Evolutionary conservation across 92 coral and sea anemone genomes (phyloP).

Genomic region (Micromussa lordhowensis): DNA sequence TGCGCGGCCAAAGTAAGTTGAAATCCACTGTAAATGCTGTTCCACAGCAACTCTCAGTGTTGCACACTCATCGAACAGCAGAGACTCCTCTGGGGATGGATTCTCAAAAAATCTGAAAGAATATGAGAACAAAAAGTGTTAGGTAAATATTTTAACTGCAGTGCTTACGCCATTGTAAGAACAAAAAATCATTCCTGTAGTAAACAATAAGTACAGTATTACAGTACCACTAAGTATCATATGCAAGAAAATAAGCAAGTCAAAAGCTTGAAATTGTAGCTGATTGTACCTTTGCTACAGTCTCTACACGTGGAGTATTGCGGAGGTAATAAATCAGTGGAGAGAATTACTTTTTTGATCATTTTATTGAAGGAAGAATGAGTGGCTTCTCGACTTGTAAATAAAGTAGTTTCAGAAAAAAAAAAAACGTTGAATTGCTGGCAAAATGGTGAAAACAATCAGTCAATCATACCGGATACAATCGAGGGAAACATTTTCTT

Average conservation of each 20-base stretch:
- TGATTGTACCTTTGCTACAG: not conserved
- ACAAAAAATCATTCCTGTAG: too few species aligned
- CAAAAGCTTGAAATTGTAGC: slow-evolving; percentile 6
- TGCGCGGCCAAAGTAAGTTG: too few species aligned
- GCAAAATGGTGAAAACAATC: not conserved
- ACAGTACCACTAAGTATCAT: not conserved
- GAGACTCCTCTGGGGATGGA: slow-evolving; percentile 20
- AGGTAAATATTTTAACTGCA: slow-evolving; percentile 3
- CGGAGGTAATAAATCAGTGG: not conserved
- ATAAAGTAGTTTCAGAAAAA: not conserved
- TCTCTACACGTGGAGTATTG: not conserved
- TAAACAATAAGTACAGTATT: too few species aligned
- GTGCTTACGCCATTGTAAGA: not conserved
- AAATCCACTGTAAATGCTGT: slow-evolving; percentile 1
- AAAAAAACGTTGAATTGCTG: not conserved
- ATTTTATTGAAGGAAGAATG: not conserved
- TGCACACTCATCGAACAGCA: slow-evolving; percentile 11
- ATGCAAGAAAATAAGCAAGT: not conserved
- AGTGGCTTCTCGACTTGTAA: not conserved
- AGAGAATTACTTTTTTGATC: not conserved
- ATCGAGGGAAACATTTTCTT: slow-evolving; percentile 35
- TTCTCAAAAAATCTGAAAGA: slow-evolving; percentile 37
- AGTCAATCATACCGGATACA: slow-evolving; percentile 33
- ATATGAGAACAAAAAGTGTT: slow-evolving; percentile 10
- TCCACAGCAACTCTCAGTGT: slow-evolving; percentile 49